Percentiles rank a stretch among this genome's conserved stretches.
phyloP scores from a whole-genome alignment of 2,888 invertebrate genomes.

The Stenotaenia linearis region DNA sequence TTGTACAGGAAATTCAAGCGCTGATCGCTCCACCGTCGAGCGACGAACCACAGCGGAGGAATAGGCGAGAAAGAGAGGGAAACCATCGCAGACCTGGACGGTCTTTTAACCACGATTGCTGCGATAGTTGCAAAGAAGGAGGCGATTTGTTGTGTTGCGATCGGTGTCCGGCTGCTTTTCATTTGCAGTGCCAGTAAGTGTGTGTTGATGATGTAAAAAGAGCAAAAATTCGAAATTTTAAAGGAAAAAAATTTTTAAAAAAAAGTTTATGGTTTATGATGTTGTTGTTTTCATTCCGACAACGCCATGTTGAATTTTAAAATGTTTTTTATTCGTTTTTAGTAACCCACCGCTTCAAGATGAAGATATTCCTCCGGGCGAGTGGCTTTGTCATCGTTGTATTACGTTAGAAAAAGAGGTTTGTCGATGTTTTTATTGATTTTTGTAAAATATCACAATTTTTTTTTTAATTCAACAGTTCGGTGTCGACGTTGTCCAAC shows the following conservation, averaged over 20 bases:
- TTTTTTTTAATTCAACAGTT: not conserved
- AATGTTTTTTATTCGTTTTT: constrained; percentile 35
- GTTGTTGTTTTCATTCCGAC: not conserved
- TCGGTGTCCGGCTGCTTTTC: constrained; percentile 91
- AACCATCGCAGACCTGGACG: constrained; percentile 45
- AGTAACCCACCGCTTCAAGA: constrained; percentile 90
- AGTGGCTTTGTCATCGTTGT: constrained; percentile 88
- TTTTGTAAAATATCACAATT: not conserved
- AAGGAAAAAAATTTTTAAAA: no score
- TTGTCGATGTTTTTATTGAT: not conserved
- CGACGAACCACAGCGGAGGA: constrained; percentile 52
- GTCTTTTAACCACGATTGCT: constrained; percentile 73
- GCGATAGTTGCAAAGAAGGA: constrained; percentile 90
- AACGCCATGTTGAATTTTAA: not conserved
- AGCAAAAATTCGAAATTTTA: no score
- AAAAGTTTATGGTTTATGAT: no score
- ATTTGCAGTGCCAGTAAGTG: constrained; percentile 86
- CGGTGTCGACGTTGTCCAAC: not conserved
- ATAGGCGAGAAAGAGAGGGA: not conserved
- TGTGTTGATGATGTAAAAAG: not conserved
- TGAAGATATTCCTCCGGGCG: constrained; percentile 79
- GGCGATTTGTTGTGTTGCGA: constrained; percentile 94
- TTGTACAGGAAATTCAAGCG: constrained; percentile 72
- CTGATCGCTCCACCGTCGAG: constrained; percentile 81
- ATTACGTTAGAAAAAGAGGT: constrained; percentile 33